Evolutionary conservation across 2,888 invertebrate species (phyloP).

Genomic region (Morpho deidamia): DNA sequence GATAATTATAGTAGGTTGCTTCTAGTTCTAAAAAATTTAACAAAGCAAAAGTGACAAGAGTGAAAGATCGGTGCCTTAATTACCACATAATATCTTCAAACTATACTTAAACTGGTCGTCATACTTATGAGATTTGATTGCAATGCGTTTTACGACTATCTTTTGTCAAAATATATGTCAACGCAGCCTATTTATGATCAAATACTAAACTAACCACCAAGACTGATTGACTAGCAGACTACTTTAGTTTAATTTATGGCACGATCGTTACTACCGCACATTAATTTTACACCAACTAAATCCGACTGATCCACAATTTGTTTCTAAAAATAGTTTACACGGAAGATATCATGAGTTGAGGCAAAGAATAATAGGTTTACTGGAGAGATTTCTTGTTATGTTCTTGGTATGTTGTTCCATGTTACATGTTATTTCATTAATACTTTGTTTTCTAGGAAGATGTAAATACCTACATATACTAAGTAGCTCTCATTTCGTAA

Average conservation of each 20-base stretch:
- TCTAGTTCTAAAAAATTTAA: too few relatives aligned
- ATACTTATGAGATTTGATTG: too few relatives aligned
- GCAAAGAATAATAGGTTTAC: conserved; percentile 11
- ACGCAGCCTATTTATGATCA: conserved; percentile 8
- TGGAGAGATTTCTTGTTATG: background rate
- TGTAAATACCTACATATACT: too few relatives aligned
- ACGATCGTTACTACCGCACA: conserved; percentile 19
- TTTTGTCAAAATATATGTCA: conserved; percentile 5
- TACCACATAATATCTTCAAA: too few relatives aligned
- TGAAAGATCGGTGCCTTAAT: too few relatives aligned
- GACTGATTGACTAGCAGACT: conserved; percentile 15
- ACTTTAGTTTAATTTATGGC: conserved; percentile 19
- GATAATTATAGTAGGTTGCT: too few relatives aligned
- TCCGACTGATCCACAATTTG: conserved; percentile 16
- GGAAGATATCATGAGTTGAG: conserved; percentile 10
- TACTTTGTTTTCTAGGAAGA: too few relatives aligned
- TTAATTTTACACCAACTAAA: conserved; percentile 21
- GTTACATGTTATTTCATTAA: too few relatives aligned
- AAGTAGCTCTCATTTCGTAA: too few relatives aligned
- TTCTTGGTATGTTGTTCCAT: background rate
- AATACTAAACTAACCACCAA: conserved; percentile 9
- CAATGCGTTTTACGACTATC: background rate
- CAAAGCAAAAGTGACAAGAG: too few relatives aligned
- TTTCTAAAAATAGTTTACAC: conserved; percentile 18
- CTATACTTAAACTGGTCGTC: too few relatives aligned